A percentile compares a stretch with the other conserved stretches of the same genome.
Conservation (phyloP, 2,113 vertebrate species). For the Pseudonaja textilis region DNA sequence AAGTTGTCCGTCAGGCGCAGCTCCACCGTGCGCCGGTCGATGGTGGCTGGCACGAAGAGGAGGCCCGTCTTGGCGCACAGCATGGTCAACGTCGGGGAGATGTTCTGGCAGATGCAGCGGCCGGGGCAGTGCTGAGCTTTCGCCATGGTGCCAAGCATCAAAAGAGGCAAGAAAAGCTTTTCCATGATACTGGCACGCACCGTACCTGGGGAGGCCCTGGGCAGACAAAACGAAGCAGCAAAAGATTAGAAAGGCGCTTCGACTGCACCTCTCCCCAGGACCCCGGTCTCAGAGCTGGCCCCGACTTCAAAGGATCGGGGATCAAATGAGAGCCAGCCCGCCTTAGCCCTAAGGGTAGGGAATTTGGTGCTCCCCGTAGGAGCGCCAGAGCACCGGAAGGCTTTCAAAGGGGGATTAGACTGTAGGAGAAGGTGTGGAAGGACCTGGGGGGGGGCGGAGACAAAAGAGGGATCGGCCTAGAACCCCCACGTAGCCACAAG, state of each 20-base stretch:
- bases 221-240: slow-evolving; percentile 7
- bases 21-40: slow-evolving; percentile 92
- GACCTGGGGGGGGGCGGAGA: neutral
- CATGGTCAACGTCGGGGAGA: slow-evolving; percentile 90
- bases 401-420: neutral
- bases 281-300: neutral
- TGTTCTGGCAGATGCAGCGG: slow-evolving; percentile 91
- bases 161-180: slow-evolving; percentile 80
- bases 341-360: neutral
- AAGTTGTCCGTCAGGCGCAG: slow-evolving; percentile 93
- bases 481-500: neutral
- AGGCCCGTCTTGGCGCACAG: slow-evolving; percentile 92
- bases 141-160: slow-evolving; percentile 80
- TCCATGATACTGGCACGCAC: slow-evolving; percentile 73
- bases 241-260: neutral
- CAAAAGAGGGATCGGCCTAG: neutral
- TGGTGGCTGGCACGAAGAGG: slow-evolving; percentile 85
- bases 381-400: neutral
- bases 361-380: neutral
- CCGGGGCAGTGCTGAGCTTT: slow-evolving; percentile 82
- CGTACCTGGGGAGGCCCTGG: slow-evolving; percentile 65
- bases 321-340: neutral
- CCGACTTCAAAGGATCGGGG: neutral
- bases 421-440: neutral
- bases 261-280: neutral